Conservation (phyloP, 2,113 vertebrate genomes). For the Willisornis vidua region DNA sequence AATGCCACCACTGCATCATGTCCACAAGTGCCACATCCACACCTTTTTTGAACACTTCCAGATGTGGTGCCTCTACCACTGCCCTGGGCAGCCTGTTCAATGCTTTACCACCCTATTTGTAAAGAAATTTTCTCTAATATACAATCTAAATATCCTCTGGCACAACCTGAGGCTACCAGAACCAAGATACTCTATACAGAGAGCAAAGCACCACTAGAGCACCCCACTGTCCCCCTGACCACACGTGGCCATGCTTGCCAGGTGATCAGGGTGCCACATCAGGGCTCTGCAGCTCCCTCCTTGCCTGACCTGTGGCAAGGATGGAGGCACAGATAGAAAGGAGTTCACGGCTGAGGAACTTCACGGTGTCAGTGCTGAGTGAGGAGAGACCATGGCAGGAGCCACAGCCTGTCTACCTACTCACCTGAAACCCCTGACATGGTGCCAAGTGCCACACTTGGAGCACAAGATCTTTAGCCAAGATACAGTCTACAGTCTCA, state of each 20-base stretch:
- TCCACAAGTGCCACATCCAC: background rate
- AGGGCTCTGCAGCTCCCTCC: background rate
- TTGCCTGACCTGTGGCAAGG: background rate
- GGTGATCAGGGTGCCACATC: background rate
- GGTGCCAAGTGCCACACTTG: background rate
- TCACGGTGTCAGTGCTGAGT: rapidly evolving
- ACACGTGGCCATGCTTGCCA: background rate
- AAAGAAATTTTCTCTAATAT: background rate
- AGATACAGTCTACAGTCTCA: background rate
- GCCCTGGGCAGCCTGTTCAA: background rate
- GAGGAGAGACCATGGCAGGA: rapidly evolving
- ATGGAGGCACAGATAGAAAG: background rate
- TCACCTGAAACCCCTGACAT: background rate
- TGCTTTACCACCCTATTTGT: background rate
- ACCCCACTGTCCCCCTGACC: background rate
- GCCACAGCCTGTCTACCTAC: background rate
- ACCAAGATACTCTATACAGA: rapidly evolving
- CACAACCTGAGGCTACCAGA: background rate
- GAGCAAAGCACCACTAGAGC: background rate
- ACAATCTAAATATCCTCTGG: background rate
- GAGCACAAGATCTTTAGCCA: background rate
- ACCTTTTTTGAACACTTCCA: background rate
- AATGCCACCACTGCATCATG: background rate
- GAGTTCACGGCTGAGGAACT: rapidly evolving
- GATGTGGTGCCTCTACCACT: background rate